phyloP scores from a whole-genome alignment of 1,140 invertebrate species.

The Drosophila navojoa region DNA sequence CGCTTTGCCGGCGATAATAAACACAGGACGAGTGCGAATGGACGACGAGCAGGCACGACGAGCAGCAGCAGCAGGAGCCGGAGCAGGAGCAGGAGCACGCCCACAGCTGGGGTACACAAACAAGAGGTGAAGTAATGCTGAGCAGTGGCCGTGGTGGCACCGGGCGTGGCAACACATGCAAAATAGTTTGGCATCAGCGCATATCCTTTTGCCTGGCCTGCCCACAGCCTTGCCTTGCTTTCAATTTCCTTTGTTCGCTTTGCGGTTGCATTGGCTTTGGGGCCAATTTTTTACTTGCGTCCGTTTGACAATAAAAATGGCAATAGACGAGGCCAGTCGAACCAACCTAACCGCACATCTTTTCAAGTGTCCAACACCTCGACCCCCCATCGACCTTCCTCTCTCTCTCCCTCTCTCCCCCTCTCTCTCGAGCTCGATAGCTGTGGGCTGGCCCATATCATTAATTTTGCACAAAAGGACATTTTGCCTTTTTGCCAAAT shows the following conservation, averaged over 20 bases:
- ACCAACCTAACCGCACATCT: constrained; percentile 36
- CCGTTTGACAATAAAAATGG: constrained; percentile 77
- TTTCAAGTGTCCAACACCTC: constrained; percentile 8
- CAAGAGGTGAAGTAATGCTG: constrained; percentile 37
- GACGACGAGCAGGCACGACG: background rate
- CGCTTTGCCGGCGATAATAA: constrained; percentile 74
- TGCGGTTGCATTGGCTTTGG: constrained; percentile 54
- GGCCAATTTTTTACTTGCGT: constrained; percentile 63
- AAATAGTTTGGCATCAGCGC: constrained; percentile 57
- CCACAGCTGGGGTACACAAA: constrained; percentile 17
- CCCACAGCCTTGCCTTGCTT: constrained; percentile 25
- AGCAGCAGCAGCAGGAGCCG: no score
- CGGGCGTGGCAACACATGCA: constrained; percentile 57
- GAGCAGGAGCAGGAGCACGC: constrained; percentile 10
- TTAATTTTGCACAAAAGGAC: constrained; percentile 74
- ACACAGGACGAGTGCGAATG: constrained; percentile 30
- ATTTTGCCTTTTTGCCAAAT: constrained; percentile 67
- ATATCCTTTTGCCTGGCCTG: constrained; percentile 5
- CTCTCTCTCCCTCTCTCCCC: no score
- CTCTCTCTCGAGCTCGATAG: background rate
- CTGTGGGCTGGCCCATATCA: constrained; percentile 56
- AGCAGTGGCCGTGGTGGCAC: constrained; percentile 4
- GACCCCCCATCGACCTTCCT: background rate
- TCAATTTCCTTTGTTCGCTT: constrained; percentile 73
- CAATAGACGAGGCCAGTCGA: constrained; percentile 55